Evolutionary conservation across 53 echinoderm and acorn worm species (phyloP).

Genomic region (Stichopus horrens): DNA sequence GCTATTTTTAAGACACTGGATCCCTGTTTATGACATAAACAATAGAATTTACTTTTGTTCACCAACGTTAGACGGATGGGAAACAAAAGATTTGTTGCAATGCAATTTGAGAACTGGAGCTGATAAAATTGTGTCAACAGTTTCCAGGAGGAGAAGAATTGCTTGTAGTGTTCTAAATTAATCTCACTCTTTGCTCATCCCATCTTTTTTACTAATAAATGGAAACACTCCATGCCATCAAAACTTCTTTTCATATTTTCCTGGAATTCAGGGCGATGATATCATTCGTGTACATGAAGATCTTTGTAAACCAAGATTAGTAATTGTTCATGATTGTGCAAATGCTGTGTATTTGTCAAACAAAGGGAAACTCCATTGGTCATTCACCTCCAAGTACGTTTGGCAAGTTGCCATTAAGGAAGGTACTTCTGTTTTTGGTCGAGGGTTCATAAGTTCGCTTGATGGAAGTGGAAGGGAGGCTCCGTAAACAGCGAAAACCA

Average conservation of each 20-base stretch:
- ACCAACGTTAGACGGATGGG: no score
- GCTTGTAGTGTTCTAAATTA: no score
- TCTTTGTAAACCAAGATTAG: neutral
- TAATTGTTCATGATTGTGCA: neutral
- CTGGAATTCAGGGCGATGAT: neutral
- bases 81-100: no score
- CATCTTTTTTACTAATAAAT: neutral
- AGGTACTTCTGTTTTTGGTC: neutral
- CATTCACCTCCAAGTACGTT: neutral
- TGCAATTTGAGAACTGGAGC: no score
- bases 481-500: neutral
- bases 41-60: no score
- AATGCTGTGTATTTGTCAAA: neutral
- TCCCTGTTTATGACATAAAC: no score
- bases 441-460: neutral
- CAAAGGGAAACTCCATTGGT: neutral
- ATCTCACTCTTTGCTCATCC: neutral
- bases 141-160: no score
- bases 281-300: neutral
- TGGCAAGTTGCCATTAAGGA: neutral
- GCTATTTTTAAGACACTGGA: no score
- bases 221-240: neutral
- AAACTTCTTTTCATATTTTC: neutral
- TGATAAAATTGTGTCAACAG: no score
- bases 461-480: neutral